These are phyloP conservation scores for Eulemur rubriventer DNA, from an alignment of 2,797 vertebrate species.

Conservation along the genomic window DNA sequence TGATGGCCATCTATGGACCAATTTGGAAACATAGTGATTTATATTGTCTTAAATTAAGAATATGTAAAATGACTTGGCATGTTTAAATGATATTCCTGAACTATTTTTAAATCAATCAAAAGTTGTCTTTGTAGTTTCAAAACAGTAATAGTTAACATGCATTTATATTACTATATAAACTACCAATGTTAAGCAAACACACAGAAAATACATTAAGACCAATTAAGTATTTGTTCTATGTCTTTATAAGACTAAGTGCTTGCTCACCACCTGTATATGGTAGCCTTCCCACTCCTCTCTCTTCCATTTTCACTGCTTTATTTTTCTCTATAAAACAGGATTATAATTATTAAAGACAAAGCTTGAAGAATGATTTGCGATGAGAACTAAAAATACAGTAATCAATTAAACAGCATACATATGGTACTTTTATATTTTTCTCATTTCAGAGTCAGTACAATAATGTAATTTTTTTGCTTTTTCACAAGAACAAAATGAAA, in stretches of 20 bases:
- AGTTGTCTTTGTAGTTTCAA: neutral
- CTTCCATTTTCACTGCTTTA: neutral
- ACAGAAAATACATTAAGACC: neutral
- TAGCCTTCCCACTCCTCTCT: neutral
- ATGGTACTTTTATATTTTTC: neutral
- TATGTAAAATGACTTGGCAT: neutral
- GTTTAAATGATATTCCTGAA: neutral
- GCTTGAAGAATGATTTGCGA: neutral
- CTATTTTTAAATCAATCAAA: neutral
- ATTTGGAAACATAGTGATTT: neutral
- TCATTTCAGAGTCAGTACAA: neutral
- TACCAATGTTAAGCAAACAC: neutral
- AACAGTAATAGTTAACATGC: neutral
- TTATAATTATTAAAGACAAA: neutral
- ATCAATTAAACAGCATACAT: neutral
- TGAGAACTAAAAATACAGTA: neutral
- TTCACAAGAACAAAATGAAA: neutral
- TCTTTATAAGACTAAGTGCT: neutral
- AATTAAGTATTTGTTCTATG: neutral
- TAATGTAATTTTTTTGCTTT: neutral
- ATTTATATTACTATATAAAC: neutral
- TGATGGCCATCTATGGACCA: neutral
- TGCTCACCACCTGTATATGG: neutral
- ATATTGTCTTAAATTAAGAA: neutral
- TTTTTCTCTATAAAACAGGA: neutral